A percentile compares a stretch with the other conserved stretches of the same genome.
phyloP scores from a whole-genome alignment of 1,140 invertebrate genomes.

The Orchestia grillus region DNA sequence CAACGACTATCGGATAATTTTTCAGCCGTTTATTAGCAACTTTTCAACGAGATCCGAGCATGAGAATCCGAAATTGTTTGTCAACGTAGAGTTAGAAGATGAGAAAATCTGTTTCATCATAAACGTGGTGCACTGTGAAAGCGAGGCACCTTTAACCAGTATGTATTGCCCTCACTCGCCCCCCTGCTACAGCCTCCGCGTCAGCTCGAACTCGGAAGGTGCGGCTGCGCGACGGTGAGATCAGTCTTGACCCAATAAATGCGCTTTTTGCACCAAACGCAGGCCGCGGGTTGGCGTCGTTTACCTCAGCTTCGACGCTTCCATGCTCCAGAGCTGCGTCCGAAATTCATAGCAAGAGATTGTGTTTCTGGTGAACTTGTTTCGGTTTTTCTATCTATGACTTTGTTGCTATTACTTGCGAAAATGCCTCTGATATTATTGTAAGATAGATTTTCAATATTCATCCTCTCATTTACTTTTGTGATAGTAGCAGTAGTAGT shows the following conservation, averaged over 20 bases:
- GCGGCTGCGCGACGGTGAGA: background rate
- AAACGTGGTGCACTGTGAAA: background rate
- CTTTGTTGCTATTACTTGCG: background rate
- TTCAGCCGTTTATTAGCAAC: background rate
- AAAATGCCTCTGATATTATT: background rate
- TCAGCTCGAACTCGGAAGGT: conserved; percentile 26
- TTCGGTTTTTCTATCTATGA: background rate
- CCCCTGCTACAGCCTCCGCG: background rate
- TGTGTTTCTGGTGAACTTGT: background rate
- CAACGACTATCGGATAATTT: background rate
- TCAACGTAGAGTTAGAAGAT: background rate
- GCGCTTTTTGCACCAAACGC: background rate
- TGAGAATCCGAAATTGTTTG: background rate
- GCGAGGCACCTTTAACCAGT: background rate
- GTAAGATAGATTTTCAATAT: background rate
- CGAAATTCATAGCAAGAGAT: background rate
- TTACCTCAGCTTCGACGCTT: background rate
- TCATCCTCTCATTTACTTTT: background rate
- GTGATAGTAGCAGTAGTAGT: too few species aligned
- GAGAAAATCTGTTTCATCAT: background rate
- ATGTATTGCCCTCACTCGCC: background rate
- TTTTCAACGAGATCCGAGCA: background rate
- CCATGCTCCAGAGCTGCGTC: background rate
- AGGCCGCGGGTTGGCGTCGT: background rate
- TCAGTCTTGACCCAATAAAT: conserved; percentile 39